Conservation (phyloP, 1,140 invertebrate genomes). For the Nautilus pompilius region DNA sequence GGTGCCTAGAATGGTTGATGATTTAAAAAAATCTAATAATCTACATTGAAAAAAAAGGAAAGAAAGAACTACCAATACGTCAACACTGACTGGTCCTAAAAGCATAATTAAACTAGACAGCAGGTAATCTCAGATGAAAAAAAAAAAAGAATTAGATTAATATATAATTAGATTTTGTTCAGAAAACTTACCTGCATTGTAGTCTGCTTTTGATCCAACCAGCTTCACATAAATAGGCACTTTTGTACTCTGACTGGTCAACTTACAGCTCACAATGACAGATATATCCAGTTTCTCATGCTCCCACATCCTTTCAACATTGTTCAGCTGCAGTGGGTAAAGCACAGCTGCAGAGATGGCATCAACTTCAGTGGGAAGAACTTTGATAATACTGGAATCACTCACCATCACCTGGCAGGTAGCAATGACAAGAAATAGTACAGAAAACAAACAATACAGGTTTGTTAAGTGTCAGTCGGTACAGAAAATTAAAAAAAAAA, state of each 20-base stretch:
- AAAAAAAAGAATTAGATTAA: too few relatives aligned
- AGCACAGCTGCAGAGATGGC: constrained; percentile 25
- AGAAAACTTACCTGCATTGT: too few relatives aligned
- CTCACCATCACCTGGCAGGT: constrained; percentile 34
- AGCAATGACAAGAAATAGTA: background rate
- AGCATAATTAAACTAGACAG: too few relatives aligned
- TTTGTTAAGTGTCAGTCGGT: background rate
- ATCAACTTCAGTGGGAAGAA: constrained; percentile 31
- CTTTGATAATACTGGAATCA: constrained; percentile 40
- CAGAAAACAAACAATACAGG: background rate
- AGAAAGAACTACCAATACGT: too few relatives aligned
- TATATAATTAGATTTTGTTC: too few relatives aligned
- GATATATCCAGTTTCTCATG: constrained; percentile 35
- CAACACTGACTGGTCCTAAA: too few relatives aligned
- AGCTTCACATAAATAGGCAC: constrained; percentile 42
- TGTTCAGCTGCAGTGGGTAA: constrained; percentile 40
- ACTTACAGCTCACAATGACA: constrained; percentile 31
- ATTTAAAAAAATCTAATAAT: too few relatives aligned
- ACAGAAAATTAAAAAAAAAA: background rate
- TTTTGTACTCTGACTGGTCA: constrained; percentile 41
- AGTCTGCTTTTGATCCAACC: too few relatives aligned
- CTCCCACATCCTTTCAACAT: constrained; percentile 36
- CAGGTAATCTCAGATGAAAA: too few relatives aligned
- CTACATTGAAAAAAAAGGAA: too few relatives aligned
- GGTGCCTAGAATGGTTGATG: too few relatives aligned